Conservation (phyloP, 2,888 invertebrate genomes). For the Boloria selene region DNA sequence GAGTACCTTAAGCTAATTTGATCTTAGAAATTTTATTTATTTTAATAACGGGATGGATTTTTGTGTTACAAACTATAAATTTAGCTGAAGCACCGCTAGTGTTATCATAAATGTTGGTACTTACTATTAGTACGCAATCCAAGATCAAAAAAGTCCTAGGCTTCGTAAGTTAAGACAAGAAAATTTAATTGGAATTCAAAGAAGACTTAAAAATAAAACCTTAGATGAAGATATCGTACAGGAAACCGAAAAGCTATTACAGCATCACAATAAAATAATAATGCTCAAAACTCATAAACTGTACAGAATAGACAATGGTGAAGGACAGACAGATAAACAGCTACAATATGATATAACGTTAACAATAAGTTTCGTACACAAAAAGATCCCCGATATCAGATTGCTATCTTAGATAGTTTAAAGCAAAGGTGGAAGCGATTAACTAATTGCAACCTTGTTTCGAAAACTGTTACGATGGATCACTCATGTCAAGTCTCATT, state of each 20-base stretch:
- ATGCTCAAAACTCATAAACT: conserved; percentile 43
- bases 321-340: conserved; percentile 54
- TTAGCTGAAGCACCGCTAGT: too few species aligned
- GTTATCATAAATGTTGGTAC: too few species aligned
- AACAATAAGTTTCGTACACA: conserved; percentile 77
- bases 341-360: conserved; percentile 63
- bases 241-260: conserved; percentile 32
- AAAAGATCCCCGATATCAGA: conserved; percentile 70
- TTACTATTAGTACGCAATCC: too few species aligned
- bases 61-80: too few species aligned
- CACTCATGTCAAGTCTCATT: too few species aligned
- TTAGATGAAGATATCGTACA: conserved; percentile 2
- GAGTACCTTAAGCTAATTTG: too few species aligned
- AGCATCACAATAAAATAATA: conserved; percentile 30
- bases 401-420: conserved; percentile 59
- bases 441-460: background rate
- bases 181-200: too few species aligned
- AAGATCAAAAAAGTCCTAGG: too few species aligned
- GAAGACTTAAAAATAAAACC: background rate
- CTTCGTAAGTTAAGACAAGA: too few species aligned
- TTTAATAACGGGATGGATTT: too few species aligned
- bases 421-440: conserved; percentile 39
- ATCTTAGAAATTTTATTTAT: too few species aligned
- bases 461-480: too few species aligned
- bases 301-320: conserved; percentile 61